Conservation (phyloP, 2,797 vertebrate species). For the Chaenodraco wilsoni region DNA sequence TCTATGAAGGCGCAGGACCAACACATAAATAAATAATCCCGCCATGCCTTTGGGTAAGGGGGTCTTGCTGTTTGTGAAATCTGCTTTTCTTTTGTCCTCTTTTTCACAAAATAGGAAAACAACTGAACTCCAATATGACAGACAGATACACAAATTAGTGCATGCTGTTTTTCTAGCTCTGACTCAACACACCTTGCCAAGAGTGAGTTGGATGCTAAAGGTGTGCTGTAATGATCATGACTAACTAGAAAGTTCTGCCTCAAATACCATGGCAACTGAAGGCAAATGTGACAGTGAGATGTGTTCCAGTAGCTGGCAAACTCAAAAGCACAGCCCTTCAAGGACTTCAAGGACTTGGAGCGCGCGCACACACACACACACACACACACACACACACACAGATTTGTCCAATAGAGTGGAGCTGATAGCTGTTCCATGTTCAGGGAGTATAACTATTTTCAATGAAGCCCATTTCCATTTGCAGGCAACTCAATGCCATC, state of each 20-base stretch:
- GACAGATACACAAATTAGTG: conserved; percentile 43
- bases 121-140: conserved; percentile 24
- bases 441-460: conserved; percentile 61
- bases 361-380: conserved; percentile 61
- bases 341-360: conserved; percentile 78
- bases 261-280: conserved; percentile 76
- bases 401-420: conserved; percentile 74
- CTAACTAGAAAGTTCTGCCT: conserved; percentile 59
- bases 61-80: conserved; percentile 19
- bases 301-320: conserved; percentile 63
- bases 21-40: conserved; percentile 65
- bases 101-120: conserved; percentile 21
- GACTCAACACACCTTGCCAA: conserved; percentile 42
- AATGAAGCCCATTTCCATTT: conserved; percentile 21
- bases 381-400: conserved; percentile 28
- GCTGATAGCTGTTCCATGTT: conserved; percentile 68
- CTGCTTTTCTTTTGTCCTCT: conserved; percentile 8
- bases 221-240: conserved; percentile 69
- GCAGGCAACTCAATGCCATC: conserved; percentile 38
- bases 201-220: conserved; percentile 62
- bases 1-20: conserved; percentile 50
- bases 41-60: conserved; percentile 32
- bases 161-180: conserved; percentile 24
- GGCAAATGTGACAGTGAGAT: conserved; percentile 74
- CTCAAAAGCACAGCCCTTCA: conserved; percentile 65